These are phyloP conservation scores for Coranthus polyacanthus DNA, from an alignment of 2,797 vertebrate genomes.

Conservation along the genomic window DNA sequence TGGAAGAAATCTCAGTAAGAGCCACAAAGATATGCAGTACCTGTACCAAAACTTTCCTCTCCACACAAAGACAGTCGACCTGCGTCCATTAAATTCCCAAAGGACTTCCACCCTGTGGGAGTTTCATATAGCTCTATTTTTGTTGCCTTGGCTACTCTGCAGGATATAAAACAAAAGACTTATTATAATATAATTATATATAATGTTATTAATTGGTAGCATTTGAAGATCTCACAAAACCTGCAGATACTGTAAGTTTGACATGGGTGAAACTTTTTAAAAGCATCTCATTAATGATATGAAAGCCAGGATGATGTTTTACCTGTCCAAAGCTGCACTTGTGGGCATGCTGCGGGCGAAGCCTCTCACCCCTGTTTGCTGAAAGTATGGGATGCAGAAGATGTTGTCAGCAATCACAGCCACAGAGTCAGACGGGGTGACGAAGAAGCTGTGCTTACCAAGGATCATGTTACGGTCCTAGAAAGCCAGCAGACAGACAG, in stretches of 20 bases:
- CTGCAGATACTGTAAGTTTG: too few species aligned
- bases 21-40: constrained; percentile 65
- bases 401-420: constrained; percentile 98
- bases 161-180: constrained; percentile 33
- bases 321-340: constrained; percentile 95
- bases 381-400: constrained; percentile 97
- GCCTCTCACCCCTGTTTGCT: constrained; percentile 93
- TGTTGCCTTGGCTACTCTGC: constrained; percentile 94
- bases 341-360: constrained; percentile 98
- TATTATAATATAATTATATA: not conserved
- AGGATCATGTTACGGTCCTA: constrained; percentile 98
- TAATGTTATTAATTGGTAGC: too few species aligned
- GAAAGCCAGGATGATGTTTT: constrained; percentile 51
- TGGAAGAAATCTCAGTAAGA: too few species aligned
- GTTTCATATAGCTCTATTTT: constrained; percentile 98
- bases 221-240: too few species aligned
- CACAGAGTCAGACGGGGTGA: constrained; percentile 95
- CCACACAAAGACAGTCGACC: constrained; percentile 95
- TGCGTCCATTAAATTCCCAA: constrained; percentile 97
- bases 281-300: constrained; percentile 5
- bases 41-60: constrained; percentile 97
- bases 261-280: too few species aligned
- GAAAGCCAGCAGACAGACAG: constrained; percentile 35
- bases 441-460: constrained; percentile 93
- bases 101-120: constrained; percentile 97